These are phyloP conservation scores for Coleophora deauratella DNA, from an alignment of 2,888 invertebrate genomes.

Conservation along the genomic window DNA sequence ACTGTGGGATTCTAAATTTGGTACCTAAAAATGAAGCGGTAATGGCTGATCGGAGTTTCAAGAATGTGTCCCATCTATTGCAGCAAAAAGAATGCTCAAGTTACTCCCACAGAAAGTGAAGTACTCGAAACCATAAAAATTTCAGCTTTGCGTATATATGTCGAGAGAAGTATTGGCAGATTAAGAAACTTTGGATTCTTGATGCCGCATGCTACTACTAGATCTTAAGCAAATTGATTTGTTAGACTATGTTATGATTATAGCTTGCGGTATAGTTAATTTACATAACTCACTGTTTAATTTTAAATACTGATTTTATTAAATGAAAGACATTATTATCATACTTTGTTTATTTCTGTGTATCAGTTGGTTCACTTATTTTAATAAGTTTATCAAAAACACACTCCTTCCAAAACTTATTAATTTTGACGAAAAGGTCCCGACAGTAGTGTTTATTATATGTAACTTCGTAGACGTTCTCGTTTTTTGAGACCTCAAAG, in stretches of 20 bases:
- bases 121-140: too few species aligned
- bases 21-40: background rate
- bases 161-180: too few species aligned
- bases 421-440: constrained; percentile 3
- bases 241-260: too few species aligned
- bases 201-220: too few species aligned
- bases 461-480: constrained; percentile 5
- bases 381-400: constrained; percentile 4
- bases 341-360: constrained; percentile 6
- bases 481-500: constrained; percentile 8
- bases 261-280: too few species aligned
- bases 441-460: constrained; percentile 7
- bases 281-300: too few species aligned
- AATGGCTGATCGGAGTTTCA: constrained; percentile 5
- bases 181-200: too few species aligned
- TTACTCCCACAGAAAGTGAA: constrained; percentile 2
- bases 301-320: background rate
- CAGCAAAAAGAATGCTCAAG: too few species aligned
- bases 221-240: too few species aligned
- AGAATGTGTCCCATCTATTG: constrained; percentile 1
- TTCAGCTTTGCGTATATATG: too few species aligned
- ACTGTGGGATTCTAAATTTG: background rate
- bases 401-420: constrained; percentile 1
- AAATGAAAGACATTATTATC: too few species aligned
- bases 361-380: constrained; percentile 10